These are phyloP conservation scores for Ellobius talpinus DNA, from an alignment of 2,113 vertebrate species.

Conservation along the genomic window DNA sequence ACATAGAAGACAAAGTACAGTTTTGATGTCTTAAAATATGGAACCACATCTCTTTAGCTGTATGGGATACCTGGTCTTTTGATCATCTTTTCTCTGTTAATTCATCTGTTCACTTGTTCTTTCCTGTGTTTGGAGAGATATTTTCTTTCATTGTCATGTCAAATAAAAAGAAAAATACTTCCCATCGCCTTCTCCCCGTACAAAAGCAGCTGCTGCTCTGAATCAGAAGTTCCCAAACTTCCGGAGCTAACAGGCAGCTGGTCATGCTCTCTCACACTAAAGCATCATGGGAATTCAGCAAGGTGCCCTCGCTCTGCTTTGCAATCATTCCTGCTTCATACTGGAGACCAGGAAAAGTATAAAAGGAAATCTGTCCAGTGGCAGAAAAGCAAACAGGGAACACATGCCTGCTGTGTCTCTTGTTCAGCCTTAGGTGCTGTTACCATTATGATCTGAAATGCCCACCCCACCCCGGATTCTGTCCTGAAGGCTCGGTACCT, in stretches of 20 bases:
- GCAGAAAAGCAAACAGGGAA: background rate
- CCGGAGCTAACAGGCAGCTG: background rate
- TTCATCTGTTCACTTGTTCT: background rate
- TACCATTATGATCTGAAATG: background rate
- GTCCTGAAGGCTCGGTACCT: background rate
- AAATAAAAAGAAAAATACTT: background rate
- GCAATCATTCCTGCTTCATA: background rate
- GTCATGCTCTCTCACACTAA: background rate
- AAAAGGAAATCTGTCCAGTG: slow-evolving; percentile 28
- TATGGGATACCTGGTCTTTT: background rate
- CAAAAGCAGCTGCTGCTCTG: background rate
- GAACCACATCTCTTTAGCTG: background rate
- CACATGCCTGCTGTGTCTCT: background rate
- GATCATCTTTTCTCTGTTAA: background rate
- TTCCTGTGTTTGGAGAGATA: background rate
- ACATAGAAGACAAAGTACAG: background rate
- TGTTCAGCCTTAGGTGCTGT: background rate
- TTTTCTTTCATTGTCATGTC: background rate
- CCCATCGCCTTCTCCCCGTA: background rate
- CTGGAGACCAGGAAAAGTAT: background rate
- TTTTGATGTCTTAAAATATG: background rate
- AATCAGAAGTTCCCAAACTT: background rate
- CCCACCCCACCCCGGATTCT: background rate
- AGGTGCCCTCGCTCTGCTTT: background rate
- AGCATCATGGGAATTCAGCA: background rate